Evolutionary conservation across 2,113 vertebrate species (phyloP).

Genomic region (Oceanodroma tethys): DNA sequence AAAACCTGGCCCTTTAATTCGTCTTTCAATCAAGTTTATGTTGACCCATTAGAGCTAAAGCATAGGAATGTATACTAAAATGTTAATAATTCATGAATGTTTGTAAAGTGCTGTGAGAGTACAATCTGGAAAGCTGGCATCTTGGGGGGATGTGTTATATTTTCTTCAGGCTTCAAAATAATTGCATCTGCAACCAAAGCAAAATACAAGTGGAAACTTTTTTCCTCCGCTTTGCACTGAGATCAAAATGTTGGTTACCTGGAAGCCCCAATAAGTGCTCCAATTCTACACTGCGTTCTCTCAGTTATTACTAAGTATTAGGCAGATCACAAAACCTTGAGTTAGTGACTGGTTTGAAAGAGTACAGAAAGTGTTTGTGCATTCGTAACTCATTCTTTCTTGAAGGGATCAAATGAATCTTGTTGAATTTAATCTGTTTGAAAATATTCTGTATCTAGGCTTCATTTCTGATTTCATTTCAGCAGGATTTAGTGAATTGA

Average conservation of each 20-base stretch:
- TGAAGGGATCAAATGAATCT: background rate
- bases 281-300: background rate
- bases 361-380: background rate
- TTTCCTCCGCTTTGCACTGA: background rate
- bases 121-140: background rate
- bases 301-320: background rate
- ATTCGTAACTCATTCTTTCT: background rate
- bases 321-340: background rate
- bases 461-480: background rate
- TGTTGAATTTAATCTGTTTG: background rate
- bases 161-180: slow-evolving; percentile 23
- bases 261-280: background rate
- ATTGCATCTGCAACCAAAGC: background rate
- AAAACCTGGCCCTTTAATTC: background rate
- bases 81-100: background rate
- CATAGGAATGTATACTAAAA: background rate
- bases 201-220: background rate
- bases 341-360: background rate
- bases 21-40: background rate
- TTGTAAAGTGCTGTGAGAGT: background rate
- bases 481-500: background rate
- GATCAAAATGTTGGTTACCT: background rate
- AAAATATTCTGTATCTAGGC: background rate
- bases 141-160: background rate
- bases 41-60: background rate